Percentiles rank a stretch among this genome's conserved stretches.
These are phyloP conservation scores for Parapristionchus giblindavisi DNA, from an alignment of 2,888 invertebrate genomes.

Conservation along the genomic window DNA sequence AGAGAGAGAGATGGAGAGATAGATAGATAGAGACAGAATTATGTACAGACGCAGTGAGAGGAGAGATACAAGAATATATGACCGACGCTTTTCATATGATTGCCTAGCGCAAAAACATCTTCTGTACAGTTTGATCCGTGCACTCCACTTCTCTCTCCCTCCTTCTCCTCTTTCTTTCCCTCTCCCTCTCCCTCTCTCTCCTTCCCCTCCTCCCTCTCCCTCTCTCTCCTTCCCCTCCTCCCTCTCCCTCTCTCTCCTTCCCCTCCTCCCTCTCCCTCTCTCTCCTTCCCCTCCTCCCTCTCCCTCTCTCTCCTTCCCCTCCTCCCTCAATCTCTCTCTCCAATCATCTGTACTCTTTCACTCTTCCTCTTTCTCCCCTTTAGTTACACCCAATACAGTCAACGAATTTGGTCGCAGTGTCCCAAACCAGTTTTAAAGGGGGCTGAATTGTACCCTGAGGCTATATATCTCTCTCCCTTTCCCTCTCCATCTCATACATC, in stretches of 20 bases:
- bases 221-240: neutral
- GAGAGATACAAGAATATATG: no score
- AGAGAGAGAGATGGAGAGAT: no score
- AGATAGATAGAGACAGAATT: no score
- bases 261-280: constrained; percentile 10
- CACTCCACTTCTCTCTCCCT: neutral
- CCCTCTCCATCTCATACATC: neutral
- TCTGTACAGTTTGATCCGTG: no score
- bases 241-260: constrained; percentile 11
- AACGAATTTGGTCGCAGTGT: neutral
- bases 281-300: neutral
- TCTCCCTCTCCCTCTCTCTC: neutral
- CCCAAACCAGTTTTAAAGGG: no score
- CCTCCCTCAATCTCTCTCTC: constrained; percentile 23
- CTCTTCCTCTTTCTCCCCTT: constrained; percentile 13
- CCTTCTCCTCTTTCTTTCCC: neutral
- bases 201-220: neutral
- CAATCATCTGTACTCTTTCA: neutral
- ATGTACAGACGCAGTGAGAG: no score
- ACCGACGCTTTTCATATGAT: no score
- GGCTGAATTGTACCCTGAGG: no score
- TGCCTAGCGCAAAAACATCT: no score
- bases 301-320: constrained; percentile 4
- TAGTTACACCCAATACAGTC: neutral
- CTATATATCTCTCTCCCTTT: constrained; percentile 5